These are phyloP conservation scores for Ramphastos sulfuratus DNA, from an alignment of 2,113 vertebrate species.

Conservation along the genomic window DNA sequence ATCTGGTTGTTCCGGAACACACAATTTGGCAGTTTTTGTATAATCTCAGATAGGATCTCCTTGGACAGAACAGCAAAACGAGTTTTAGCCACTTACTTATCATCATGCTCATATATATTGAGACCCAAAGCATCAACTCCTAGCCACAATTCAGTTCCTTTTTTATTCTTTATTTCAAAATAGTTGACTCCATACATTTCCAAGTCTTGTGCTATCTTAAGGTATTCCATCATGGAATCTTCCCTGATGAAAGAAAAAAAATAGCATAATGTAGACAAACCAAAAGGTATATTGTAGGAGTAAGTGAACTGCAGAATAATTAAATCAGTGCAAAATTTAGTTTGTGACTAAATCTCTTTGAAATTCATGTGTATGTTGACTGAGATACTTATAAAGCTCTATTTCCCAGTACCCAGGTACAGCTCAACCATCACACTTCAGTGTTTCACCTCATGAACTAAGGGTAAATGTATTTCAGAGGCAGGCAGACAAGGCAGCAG, in stretches of 20 bases:
- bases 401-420: not conserved
- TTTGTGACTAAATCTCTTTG: not conserved
- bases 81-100: conserved; percentile 85
- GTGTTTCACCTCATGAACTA: not conserved
- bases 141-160: conserved; percentile 96
- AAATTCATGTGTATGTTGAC: not conserved
- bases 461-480: not conserved
- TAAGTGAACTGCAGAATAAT: not conserved
- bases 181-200: conserved; percentile 99
- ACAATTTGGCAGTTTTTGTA: not conserved
- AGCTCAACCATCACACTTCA: not conserved
- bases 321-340: not conserved
- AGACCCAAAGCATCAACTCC: conserved; percentile 96
- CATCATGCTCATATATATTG: conserved; percentile 97
- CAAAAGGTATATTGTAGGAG: not conserved
- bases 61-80: not conserved
- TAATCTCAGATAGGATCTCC: not conserved
- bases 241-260: conserved; percentile 78
- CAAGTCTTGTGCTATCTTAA: conserved; percentile 96
- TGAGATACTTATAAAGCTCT: not conserved
- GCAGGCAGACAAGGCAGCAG: not conserved
- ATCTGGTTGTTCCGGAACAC: not conserved
- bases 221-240: conserved; percentile 98
- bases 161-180: conserved; percentile 99
- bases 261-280: not conserved